These are phyloP conservation scores for Pogonocichla stellata DNA, from an alignment of 2,113 vertebrate genomes.

Conservation along the genomic window DNA sequence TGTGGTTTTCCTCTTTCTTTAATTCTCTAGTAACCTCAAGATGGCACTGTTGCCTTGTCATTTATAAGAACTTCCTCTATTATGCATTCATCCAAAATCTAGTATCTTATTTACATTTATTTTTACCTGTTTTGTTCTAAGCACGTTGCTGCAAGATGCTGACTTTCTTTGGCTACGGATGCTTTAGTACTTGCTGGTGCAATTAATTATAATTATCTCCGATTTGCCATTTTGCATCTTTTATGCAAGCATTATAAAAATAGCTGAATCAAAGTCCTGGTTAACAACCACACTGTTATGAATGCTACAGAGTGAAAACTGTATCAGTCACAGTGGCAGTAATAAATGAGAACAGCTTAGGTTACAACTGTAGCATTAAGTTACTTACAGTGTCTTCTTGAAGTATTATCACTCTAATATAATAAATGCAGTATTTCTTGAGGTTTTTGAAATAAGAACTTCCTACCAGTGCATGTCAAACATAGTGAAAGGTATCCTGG, in stretches of 20 bases:
- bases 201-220: background rate
- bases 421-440: background rate
- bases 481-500: background rate
- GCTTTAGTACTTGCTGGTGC: background rate
- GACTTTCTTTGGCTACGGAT: background rate
- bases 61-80: background rate
- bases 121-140: background rate
- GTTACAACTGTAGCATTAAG: background rate
- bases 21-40: constrained; percentile 31
- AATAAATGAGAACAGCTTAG: background rate
- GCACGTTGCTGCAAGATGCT: background rate
- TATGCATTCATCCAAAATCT: background rate
- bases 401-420: background rate
- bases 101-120: background rate
- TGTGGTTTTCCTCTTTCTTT: background rate
- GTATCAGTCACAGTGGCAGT: background rate
- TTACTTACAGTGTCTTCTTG: background rate
- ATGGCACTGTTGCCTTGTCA: constrained; percentile 29
- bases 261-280: background rate
- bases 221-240: background rate
- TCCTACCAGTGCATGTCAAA: background rate
- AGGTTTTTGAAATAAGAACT: background rate
- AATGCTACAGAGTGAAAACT: background rate
- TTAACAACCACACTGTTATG: background rate
- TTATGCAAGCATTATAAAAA: background rate